Conservation (phyloP, 2,888 invertebrate species). For the Falcaria lacertinaria region DNA sequence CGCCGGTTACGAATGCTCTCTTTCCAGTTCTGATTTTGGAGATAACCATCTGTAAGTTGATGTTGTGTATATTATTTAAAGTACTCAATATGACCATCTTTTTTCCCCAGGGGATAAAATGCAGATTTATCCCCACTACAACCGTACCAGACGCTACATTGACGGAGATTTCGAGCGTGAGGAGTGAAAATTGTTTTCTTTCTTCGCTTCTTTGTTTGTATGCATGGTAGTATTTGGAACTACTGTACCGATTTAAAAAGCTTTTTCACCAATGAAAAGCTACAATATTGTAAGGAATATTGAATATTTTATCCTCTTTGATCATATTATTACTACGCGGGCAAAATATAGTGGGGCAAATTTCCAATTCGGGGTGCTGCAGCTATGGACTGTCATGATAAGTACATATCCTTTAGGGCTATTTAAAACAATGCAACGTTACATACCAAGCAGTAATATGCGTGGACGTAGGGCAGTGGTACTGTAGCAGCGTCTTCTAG, state of each 20-base stretch:
- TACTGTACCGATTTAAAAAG: too few relatives aligned
- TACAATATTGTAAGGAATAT: too few relatives aligned
- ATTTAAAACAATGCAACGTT: neutral
- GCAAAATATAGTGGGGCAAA: too few relatives aligned
- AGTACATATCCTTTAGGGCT: neutral
- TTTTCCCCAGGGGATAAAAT: neutral
- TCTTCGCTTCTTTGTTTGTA: too few relatives aligned
- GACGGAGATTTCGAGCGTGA: too few relatives aligned
- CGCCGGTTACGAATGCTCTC: slow-evolving; percentile 32
- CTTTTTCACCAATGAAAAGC: too few relatives aligned
- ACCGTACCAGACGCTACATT: neutral
- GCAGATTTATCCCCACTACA: neutral
- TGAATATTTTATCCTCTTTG: too few relatives aligned
- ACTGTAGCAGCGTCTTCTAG: slow-evolving; percentile 85
- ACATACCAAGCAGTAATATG: slow-evolving; percentile 38
- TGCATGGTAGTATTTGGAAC: too few relatives aligned
- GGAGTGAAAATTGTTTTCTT: too few relatives aligned
- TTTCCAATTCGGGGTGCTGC: too few relatives aligned
- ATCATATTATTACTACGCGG: too few relatives aligned
- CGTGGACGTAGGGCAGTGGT: slow-evolving; percentile 78
- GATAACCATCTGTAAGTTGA: slow-evolving; percentile 21
- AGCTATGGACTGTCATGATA: neutral
- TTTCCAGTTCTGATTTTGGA: slow-evolving; percentile 8
- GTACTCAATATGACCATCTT: neutral
- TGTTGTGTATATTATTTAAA: neutral